Evolutionary conservation across 2,797 vertebrate species (phyloP).

Genomic region (Gambelia wislizenii): DNA sequence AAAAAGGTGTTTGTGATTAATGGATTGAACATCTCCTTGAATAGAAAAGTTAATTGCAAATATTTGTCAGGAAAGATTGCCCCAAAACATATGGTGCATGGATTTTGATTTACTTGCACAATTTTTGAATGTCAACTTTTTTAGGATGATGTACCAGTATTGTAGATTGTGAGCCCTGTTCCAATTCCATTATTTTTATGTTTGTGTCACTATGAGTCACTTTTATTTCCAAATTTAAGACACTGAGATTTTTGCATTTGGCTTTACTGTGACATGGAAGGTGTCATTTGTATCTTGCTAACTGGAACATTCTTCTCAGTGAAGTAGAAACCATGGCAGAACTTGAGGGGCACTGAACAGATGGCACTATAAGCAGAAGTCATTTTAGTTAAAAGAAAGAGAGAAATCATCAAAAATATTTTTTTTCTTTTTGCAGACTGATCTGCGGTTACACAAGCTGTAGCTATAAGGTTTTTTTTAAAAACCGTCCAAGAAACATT

Average conservation of each 20-base stretch:
- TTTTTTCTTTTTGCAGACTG: constrained; percentile 21
- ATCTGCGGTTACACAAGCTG: constrained; percentile 61
- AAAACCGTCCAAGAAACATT: constrained; percentile 65
- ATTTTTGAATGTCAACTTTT: not conserved
- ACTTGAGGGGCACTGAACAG: constrained; percentile 35
- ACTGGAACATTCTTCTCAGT: constrained; percentile 29
- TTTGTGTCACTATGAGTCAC: not conserved
- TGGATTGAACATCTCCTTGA: not conserved
- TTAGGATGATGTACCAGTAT: not conserved
- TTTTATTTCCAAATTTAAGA: not conserved
- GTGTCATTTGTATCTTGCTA: constrained; percentile 29
- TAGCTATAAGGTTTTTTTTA: constrained; percentile 50
- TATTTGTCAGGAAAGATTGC: not conserved
- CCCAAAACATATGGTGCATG: not conserved
- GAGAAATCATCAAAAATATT: constrained; percentile 17
- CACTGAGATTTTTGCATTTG: not conserved
- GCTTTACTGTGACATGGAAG: not conserved
- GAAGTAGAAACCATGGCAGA: constrained; percentile 40
- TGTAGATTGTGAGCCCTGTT: not conserved
- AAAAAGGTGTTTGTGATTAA: not conserved
- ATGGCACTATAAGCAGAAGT: constrained; percentile 43
- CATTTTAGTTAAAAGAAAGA: constrained; percentile 49
- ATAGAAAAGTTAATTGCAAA: not conserved
- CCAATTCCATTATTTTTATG: not conserved
- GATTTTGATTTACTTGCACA: not conserved